Base-by-base conservation (phyloP, 2,113 vertebrate species). In the Strix aluco region DNA sequence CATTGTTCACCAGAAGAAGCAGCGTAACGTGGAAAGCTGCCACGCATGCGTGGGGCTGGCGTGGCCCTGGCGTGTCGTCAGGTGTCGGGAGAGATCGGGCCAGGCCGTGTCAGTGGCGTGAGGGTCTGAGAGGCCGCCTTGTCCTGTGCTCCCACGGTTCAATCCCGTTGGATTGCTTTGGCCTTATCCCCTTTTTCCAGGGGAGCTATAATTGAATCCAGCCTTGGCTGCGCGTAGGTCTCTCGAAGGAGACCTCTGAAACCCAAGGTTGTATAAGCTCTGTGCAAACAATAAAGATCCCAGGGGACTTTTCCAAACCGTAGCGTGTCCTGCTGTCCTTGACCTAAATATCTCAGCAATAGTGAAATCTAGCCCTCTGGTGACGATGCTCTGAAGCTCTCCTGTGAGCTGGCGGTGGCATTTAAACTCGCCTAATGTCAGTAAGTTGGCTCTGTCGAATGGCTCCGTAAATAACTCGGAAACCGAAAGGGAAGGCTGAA, bases 261-360 rank as follows among this genome's bases (percentile, higher is more conserved):
- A 23, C 27, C 67, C 58, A 23, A 57, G 62, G 77, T 4, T 80
- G 36, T 92, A 14, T 29, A 27, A 94, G 65, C 71, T 40, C 59
- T 26, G 34, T 66, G 65, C 90, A 83, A 47, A 57, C 88, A 57
- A 3, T 30, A 1, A 72, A 46, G 62, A 57, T 92, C 70, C 58
- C n/a, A 38, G 79, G 90, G 27, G 73, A 51, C 72, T 67, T 69
- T 67, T 67, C 47, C 0, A 3, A 49, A 38, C 9, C 1, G 65
- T 14, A 32, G 38, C 4, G 2, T 54, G 69, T 92, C 90, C 86
- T 88, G 42, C 66, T 85, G 85, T 84, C 92, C 89, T 96, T 96
- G 86, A 80, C 95, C 95, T 87, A 81, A 78, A 93, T 97, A 92
- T 83, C 78, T 62, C 65, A n/a, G 91, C 49, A 63, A 73, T 1